These are phyloP conservation scores for Pantherophis guttatus DNA, from an alignment of 2,113 vertebrate species.

Conservation along the genomic window DNA sequence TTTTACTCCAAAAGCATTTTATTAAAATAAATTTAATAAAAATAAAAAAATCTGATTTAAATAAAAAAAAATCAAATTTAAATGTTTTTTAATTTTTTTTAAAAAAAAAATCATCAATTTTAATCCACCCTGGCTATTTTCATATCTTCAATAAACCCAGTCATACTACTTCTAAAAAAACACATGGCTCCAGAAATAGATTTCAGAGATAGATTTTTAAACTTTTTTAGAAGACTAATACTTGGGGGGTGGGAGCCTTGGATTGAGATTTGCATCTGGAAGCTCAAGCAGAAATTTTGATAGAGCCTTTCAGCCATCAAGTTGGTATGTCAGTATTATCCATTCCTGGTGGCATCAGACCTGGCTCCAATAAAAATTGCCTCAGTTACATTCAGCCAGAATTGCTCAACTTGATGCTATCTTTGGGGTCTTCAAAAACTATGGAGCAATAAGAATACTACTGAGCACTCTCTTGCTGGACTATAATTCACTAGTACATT, in stretches of 20 bases:
- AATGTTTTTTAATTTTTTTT: too few relatives aligned
- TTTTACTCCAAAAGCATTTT: too few relatives aligned
- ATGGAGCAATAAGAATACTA: not conserved
- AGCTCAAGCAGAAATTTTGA: too few relatives aligned
- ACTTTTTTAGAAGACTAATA: not conserved
- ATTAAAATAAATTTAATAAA: too few relatives aligned
- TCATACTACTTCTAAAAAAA: not conserved
- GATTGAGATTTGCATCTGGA: not conserved
- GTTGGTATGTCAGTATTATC: too few relatives aligned
- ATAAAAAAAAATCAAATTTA: too few relatives aligned
- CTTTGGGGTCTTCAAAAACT: not conserved
- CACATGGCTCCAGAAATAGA: not conserved
- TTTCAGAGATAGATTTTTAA: not conserved
- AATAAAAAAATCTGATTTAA: too few relatives aligned
- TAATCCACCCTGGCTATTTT: not conserved
- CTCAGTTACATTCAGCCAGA: not conserved
- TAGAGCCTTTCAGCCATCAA: too few relatives aligned
- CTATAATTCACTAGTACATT: not conserved
- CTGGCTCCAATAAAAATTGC: not conserved
- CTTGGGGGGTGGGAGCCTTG: not conserved
- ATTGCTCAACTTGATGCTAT: not conserved
- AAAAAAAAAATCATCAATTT: too few relatives aligned
- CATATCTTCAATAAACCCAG: not conserved
- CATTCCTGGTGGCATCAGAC: too few relatives aligned
- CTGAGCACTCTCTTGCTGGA: not conserved